phyloP scores from a whole-genome alignment of 2,797 vertebrate genomes.

The Sparus aurata region DNA sequence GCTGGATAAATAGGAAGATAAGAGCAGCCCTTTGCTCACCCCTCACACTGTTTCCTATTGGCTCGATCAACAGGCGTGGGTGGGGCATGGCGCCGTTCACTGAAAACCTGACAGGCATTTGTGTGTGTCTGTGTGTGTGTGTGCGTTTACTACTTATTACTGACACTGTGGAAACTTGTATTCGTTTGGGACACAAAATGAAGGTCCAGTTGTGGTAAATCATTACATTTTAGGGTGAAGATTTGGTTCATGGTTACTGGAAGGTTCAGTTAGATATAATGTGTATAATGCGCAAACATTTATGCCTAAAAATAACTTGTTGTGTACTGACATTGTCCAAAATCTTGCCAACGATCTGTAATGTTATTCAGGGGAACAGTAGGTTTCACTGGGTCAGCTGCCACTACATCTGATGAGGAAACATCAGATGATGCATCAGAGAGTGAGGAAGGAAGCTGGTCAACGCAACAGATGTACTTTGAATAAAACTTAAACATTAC shows the following conservation, averaged over 20 bases:
- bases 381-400: too few species aligned
- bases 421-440: too few species aligned
- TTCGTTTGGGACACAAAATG: not conserved
- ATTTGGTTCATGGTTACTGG: not conserved
- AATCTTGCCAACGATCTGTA: too few species aligned
- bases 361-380: too few species aligned
- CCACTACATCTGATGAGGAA: too few species aligned
- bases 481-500: too few species aligned
- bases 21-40: constrained; percentile 63
- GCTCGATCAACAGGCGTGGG: constrained; percentile 54
- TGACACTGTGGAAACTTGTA: not conserved
- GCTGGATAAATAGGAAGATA: constrained; percentile 59
- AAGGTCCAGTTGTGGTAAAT: not conserved
- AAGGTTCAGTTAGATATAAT: too few species aligned
- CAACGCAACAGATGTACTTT: too few species aligned
- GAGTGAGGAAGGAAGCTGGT: too few species aligned
- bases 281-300: too few species aligned
- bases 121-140: not conserved
- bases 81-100: constrained; percentile 33
- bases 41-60: constrained; percentile 53
- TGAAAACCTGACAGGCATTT: not conserved
- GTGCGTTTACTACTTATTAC: not conserved
- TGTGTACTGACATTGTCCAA: too few species aligned
- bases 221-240: not conserved
- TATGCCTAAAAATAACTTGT: too few species aligned